Evolutionary conservation across 2,888 invertebrate species (phyloP).

Genomic region (Drosophila hamatofila): DNA sequence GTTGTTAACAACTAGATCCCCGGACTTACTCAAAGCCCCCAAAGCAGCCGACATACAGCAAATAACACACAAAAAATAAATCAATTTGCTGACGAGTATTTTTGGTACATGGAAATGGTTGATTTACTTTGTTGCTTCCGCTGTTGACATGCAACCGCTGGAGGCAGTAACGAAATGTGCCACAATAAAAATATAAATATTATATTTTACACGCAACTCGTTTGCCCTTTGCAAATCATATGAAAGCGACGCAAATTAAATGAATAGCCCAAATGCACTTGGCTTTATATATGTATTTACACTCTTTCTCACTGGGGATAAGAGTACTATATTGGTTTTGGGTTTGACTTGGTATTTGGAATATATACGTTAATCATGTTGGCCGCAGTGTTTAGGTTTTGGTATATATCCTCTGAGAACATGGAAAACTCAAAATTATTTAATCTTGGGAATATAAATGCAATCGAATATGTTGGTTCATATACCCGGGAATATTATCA

Average conservation of each 20-base stretch:
- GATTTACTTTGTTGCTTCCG: constrained; percentile 70
- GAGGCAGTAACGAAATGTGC: constrained; percentile 29
- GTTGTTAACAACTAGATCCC: constrained; percentile 3
- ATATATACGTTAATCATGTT: not conserved
- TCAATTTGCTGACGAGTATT: constrained; percentile 44
- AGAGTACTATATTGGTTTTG: not conserved
- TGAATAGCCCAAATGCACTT: constrained; percentile 23
- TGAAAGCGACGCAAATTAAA: not conserved
- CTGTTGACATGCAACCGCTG: constrained; percentile 73
- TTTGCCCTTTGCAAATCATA: constrained; percentile 11
- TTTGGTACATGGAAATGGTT: constrained; percentile 68
- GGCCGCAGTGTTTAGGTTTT: not conserved
- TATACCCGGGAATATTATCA: too few species aligned
- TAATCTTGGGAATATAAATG: not conserved
- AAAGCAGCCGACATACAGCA: constrained; percentile 1
- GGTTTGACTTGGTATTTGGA: not conserved
- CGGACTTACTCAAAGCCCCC: constrained; percentile 14
- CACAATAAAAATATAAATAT: constrained; percentile 50
- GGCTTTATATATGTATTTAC: not conserved
- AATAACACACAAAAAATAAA: constrained; percentile 23
- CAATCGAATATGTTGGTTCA: too few species aligned
- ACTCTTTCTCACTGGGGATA: too few species aligned
- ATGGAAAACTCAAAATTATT: not conserved
- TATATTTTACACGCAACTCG: constrained; percentile 43
- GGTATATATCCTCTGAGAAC: too few species aligned